phyloP scores from a whole-genome alignment of 2,113 vertebrate genomes.

The Herpetotheres cachinnans region DNA sequence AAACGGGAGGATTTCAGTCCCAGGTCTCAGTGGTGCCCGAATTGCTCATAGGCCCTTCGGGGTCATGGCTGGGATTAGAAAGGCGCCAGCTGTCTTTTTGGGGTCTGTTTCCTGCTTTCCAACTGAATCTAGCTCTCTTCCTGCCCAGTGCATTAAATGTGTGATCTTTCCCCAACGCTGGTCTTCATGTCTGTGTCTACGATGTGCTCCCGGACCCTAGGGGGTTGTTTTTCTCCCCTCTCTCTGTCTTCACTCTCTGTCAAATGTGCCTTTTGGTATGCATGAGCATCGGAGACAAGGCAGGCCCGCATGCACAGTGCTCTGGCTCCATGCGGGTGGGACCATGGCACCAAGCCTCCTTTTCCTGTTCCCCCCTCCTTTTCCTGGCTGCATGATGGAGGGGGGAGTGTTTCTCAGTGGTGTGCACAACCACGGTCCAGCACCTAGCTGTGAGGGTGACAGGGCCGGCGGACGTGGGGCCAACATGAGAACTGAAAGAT shows the following conservation, averaged over 20 bases:
- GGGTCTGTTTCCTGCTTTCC: neutral
- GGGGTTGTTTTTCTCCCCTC: neutral
- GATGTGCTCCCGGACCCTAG: neutral
- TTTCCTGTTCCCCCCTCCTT: neutral
- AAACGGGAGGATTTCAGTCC: neutral
- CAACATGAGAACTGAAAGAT: accelerated
- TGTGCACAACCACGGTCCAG: neutral
- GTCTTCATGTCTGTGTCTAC: neutral
- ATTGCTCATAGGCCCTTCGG: neutral
- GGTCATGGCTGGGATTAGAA: neutral
- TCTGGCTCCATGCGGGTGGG: neutral
- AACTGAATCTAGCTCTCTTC: neutral
- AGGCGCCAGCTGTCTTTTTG: neutral
- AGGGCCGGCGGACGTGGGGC: neutral
- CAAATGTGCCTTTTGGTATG: neutral
- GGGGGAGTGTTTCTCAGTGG: neutral
- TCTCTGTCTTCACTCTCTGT: neutral
- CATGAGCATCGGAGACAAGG: neutral
- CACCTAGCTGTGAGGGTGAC: accelerated
- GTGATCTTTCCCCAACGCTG: neutral
- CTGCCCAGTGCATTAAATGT: neutral
- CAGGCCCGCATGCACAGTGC: accelerated
- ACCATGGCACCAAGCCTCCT: neutral
- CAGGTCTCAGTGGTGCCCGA: neutral
- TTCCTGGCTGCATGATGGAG: neutral